phyloP scores from a whole-genome alignment of 2,888 invertebrate genomes.

The Seira sanloemensis region DNA sequence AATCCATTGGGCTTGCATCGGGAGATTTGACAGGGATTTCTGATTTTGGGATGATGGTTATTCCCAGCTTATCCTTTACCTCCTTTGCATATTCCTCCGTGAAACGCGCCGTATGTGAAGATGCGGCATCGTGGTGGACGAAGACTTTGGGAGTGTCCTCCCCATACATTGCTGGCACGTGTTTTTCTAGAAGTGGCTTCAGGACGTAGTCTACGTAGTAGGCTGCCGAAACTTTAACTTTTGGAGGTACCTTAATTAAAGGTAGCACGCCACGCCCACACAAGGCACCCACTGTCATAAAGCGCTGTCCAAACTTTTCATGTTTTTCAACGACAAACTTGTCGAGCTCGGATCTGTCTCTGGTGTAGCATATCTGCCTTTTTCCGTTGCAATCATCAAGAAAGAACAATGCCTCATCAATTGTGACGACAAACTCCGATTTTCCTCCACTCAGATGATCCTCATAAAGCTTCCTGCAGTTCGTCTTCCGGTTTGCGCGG shows the following conservation, averaged over 20 bases:
- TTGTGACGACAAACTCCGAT: conserved; percentile 21
- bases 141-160: conserved; percentile 41
- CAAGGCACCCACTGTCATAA: conserved; percentile 23
- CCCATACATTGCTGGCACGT: conserved; percentile 39
- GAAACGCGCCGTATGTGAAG: conserved; percentile 34
- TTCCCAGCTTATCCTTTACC: conserved; percentile 24
- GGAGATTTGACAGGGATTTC: conserved; percentile 50
- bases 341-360: neutral
- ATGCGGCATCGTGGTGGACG: conserved; percentile 52
- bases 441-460: conserved; percentile 21
- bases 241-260: conserved; percentile 47
- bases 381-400: neutral
- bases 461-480: conserved; percentile 15
- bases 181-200: conserved; percentile 30
- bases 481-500: conserved; percentile 32
- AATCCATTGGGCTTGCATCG: conserved; percentile 54
- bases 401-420: conserved; percentile 21
- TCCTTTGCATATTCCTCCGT: conserved; percentile 15
- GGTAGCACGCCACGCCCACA: conserved; percentile 36
- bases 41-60: conserved; percentile 26
- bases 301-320: neutral
- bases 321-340: conserved; percentile 16
- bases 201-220: conserved; percentile 43
- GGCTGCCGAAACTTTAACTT: conserved; percentile 44
- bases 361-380: neutral